Percentiles rank a stretch among this genome's conserved stretches.
Evolutionary conservation across 2,797 vertebrate genomes (phyloP).

Genomic region (Masticophis lateralis): DNA sequence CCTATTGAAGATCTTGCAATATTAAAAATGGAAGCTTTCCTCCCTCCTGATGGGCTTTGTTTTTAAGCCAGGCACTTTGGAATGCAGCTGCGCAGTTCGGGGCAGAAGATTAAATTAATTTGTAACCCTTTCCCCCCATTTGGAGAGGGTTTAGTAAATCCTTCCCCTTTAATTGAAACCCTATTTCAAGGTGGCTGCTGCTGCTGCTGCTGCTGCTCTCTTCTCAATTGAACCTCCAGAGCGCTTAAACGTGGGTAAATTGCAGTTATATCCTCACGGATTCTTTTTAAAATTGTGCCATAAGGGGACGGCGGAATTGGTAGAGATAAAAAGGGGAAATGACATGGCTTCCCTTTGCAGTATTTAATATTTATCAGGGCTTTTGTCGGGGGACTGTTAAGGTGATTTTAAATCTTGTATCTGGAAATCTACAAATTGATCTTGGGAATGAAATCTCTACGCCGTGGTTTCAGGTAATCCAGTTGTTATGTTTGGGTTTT

Average conservation of each 20-base stretch:
- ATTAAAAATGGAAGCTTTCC: conserved; percentile 81
- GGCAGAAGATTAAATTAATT: conserved; percentile 85
- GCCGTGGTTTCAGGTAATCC: conserved; percentile 69
- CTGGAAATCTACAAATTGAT: conserved; percentile 67
- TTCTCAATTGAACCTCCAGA: conserved; percentile 75
- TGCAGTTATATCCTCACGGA: conserved; percentile 74
- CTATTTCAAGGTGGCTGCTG: conserved; percentile 71
- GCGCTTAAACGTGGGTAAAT: conserved; percentile 74
- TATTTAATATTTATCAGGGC: conserved; percentile 79
- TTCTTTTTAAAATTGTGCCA: conserved; percentile 55
- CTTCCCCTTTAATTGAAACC: conserved; percentile 78
- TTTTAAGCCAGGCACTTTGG: conserved; percentile 75
- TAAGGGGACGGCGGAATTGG: conserved; percentile 66
- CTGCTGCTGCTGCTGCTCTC: conserved; percentile 62
- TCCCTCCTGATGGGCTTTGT: conserved; percentile 73
- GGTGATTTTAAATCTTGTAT: conserved; percentile 68
- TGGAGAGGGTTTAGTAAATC: conserved; percentile 71
- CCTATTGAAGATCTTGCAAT: conserved; percentile 86
- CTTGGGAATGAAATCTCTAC: conserved; percentile 64
- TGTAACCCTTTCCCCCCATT: conserved; percentile 69
- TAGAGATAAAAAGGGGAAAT: conserved; percentile 64
- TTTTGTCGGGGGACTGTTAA: conserved; percentile 63
- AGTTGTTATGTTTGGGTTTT: conserved; percentile 70
- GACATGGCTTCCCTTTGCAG: conserved; percentile 63
- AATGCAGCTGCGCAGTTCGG: conserved; percentile 76